These are phyloP conservation scores for Denticeps clupeoides DNA, from an alignment of 2,797 vertebrate species.

Conservation along the genomic window DNA sequence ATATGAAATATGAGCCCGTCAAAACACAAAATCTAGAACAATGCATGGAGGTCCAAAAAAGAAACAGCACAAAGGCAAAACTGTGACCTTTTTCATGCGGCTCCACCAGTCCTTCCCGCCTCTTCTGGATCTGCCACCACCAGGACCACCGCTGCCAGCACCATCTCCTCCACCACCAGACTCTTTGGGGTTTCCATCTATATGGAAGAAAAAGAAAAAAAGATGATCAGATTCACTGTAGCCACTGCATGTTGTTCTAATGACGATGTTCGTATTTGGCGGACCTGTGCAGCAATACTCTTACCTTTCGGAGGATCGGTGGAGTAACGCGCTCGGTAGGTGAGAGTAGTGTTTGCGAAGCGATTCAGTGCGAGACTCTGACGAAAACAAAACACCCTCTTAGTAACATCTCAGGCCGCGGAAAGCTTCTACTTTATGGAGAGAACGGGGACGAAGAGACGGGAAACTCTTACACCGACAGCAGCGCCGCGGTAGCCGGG, in stretches of 20 bases:
- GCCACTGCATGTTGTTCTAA: too few relatives aligned
- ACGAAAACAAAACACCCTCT: constrained; percentile 14
- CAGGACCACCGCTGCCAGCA: constrained; percentile 22
- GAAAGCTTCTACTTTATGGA: too few relatives aligned
- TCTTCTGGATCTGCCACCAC: constrained; percentile 30
- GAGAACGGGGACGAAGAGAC: neutral
- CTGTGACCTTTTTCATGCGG: constrained; percentile 57
- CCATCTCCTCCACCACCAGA: constrained; percentile 28
- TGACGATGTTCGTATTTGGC: too few relatives aligned
- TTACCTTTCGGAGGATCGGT: constrained; percentile 58
- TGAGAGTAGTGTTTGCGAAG: constrained; percentile 7
- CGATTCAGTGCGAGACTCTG: constrained; percentile 31
- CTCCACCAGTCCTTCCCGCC: constrained; percentile 63
- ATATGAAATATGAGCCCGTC: neutral
- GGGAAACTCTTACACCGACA: constrained; percentile 23
- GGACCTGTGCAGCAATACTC: neutral
- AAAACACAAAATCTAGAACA: neutral
- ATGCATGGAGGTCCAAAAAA: neutral
- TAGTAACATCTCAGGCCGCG: too few relatives aligned
- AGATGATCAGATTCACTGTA: too few relatives aligned
- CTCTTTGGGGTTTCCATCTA: constrained; percentile 45
- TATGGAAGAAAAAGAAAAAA: constrained; percentile 12
- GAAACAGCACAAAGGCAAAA: neutral
- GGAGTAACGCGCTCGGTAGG: constrained; percentile 39
- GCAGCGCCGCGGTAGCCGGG: constrained; percentile 3